Evolutionary conservation across 2,797 vertebrate species (phyloP), one percentile per base, ranked within the genome.

Genomic region (Poecilia picta): DNA sequence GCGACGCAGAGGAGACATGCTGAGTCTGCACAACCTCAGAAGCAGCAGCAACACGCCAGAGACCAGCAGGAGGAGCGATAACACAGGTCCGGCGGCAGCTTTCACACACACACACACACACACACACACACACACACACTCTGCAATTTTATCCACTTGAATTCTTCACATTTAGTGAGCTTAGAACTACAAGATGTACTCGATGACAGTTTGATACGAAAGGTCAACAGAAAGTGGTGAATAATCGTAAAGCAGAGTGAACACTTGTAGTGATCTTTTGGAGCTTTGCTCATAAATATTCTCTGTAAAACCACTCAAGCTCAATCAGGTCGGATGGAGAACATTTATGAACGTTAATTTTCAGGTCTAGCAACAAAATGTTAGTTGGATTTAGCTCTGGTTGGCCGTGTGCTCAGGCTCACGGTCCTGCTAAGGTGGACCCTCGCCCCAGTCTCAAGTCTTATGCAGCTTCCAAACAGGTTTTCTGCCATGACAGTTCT

Each of bases 1-100:
- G n/a, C 97, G 97, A 25, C 96, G 97, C 72, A 95, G 98, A 78
- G 97, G 97, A 90, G 98, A 99, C 66, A 94, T 98, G 96, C 92
- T 94, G 90, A 95, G 93, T 92, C 86, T 95, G 88, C 97, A 97
- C 92, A 97, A 96, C 84, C 95, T 99, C 64, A 95, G 98, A 49
- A 95, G 94, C 91, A 93, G 87, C 91, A 97, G 96, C 91, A 97
- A 97, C 85, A 97, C 97, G 12, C 96, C 97, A 0, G 97, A 98
- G 82, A 96, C 96, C 0, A 97, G 97, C 59, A 97, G 98, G 80
- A 96, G 96, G 57, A 96, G 95, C 51, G 97, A 97, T 78, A 96
- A 92, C 94, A 96, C 96, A 93, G 98, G 98, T 99, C 64, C 66
- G 53, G 25, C 62, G 89, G 78, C 71, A 1, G 2, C 62, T 78